These are phyloP conservation scores for Turnix velox DNA, from an alignment of 2,113 vertebrate genomes.

Conservation along the genomic window DNA sequence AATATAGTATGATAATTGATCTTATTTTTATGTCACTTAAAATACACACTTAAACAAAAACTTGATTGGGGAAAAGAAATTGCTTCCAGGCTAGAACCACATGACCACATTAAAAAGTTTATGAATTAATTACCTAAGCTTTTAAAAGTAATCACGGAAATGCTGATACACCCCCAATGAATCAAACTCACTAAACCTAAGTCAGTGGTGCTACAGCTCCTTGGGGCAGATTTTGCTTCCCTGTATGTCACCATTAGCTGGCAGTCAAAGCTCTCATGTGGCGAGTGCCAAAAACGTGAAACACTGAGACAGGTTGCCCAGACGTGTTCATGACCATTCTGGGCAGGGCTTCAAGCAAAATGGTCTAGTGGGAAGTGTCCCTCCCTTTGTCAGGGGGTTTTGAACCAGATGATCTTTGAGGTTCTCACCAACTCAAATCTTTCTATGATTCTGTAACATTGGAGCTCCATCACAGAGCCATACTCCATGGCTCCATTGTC, in stretches of 20 bases:
- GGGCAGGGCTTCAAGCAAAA: too few species aligned
- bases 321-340: too few species aligned
- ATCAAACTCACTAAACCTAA: accelerated
- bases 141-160: neutral
- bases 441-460: too few species aligned
- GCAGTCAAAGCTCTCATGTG: neutral
- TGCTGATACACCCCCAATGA: neutral
- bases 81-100: neutral
- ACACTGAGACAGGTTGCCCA: too few species aligned
- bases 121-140: neutral
- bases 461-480: neutral
- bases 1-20: neutral
- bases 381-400: too few species aligned
- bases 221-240: neutral
- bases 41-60: neutral
- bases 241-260: accelerated
- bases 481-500: accelerated
- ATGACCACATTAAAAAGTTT: neutral
- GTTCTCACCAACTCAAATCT: too few species aligned
- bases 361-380: too few species aligned
- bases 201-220: accelerated
- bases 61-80: neutral
- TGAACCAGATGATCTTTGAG: too few species aligned
- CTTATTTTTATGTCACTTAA: neutral
- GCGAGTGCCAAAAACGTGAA: too few species aligned